Evolutionary conservation across 1,140 invertebrate species (phyloP).

Genomic region (Hyposmocoma kahamanoa): DNA sequence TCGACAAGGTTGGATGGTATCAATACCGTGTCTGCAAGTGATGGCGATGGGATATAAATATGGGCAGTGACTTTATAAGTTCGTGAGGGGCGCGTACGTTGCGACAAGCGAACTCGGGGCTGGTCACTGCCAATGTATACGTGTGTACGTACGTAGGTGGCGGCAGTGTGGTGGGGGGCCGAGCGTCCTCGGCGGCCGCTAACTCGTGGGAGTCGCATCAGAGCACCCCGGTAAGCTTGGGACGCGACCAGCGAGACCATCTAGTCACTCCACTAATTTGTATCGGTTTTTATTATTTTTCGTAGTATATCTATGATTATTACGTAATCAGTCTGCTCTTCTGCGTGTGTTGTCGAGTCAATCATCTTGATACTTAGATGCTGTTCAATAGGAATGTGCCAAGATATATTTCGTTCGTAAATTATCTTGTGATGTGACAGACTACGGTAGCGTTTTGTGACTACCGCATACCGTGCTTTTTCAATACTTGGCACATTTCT

Average conservation of each 20-base stretch:
- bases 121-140: slow-evolving; percentile 45
- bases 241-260: slow-evolving; percentile 49
- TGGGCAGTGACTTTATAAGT: not conserved
- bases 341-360: slow-evolving; percentile 67
- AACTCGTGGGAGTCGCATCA: slow-evolving; percentile 65
- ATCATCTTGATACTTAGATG: slow-evolving; percentile 59
- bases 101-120: slow-evolving; percentile 18
- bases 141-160: slow-evolving; percentile 68
- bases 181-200: slow-evolving; percentile 43
- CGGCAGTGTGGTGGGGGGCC: slow-evolving; percentile 56
- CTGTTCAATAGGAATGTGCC: slow-evolving; percentile 60
- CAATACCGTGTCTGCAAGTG: not conserved
- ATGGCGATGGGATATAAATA: not conserved
- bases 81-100: slow-evolving; percentile 12
- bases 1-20: too few relatives aligned
- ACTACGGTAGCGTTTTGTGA: too few relatives aligned
- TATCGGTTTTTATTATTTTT: slow-evolving; percentile 65
- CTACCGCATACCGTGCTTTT: too few relatives aligned
- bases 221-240: slow-evolving; percentile 68
- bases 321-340: slow-evolving; percentile 65
- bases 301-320: slow-evolving; percentile 55
- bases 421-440: too few relatives aligned
- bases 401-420: too few relatives aligned
- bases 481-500: slow-evolving; percentile 60
- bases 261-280: slow-evolving; percentile 50